Evolutionary conservation across 2,797 vertebrate genomes (phyloP).

Genomic region (Urophycis tenuis): DNA sequence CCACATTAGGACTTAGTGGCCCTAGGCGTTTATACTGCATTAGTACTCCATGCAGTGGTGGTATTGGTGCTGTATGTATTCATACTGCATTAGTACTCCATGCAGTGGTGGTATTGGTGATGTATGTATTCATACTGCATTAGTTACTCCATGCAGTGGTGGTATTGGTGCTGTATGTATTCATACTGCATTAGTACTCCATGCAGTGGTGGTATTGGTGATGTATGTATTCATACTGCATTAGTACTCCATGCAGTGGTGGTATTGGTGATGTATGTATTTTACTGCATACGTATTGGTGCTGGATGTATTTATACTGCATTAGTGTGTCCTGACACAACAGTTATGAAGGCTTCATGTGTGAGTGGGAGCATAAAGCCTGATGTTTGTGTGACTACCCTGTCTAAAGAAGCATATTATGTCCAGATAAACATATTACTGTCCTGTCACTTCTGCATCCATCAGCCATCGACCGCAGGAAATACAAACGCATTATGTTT

Average conservation of each 20-base stretch:
- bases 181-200: neutral
- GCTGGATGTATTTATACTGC: neutral
- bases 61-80: slow-evolving; percentile 17
- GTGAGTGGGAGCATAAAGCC: neutral
- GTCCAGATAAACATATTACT: neutral
- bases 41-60: too few relatives aligned
- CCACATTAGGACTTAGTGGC: too few relatives aligned
- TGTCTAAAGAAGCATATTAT: neutral
- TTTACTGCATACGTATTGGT: neutral
- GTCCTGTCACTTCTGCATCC: neutral
- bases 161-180: slow-evolving; percentile 13
- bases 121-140: neutral
- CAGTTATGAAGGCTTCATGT: neutral
- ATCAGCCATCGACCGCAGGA: neutral
- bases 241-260: neutral
- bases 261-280: neutral
- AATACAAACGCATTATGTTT: neutral
- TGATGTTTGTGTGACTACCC: neutral
- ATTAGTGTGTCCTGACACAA: neutral
- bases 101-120: neutral
- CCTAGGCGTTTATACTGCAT: neutral
- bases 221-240: neutral
- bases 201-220: neutral
- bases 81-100: too few relatives aligned
- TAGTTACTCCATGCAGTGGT: too few relatives aligned